phyloP scores from a whole-genome alignment of 2,113 vertebrate species.

The Xenopus tropicalis region DNA sequence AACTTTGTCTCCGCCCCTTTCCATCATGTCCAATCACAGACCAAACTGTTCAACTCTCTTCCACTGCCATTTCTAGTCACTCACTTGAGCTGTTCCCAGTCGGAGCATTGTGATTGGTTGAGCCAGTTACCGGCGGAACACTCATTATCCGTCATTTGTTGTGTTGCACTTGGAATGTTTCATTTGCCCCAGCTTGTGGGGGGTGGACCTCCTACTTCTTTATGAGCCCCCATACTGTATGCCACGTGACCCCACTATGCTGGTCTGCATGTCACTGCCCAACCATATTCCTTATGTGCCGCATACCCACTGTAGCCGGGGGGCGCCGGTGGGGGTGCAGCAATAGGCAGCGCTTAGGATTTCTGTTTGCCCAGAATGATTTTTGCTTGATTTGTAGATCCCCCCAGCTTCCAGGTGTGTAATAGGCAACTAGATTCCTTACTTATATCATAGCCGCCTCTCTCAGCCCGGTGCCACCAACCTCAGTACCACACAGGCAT shows the following conservation, averaged over 20 bases:
- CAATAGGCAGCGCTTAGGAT: no score
- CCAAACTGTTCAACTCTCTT: neutral
- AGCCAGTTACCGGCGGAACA: conserved; percentile 2
- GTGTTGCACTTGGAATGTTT: neutral
- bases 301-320: no score
- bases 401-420: no score
- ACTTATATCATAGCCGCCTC: no score
- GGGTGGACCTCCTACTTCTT: neutral
- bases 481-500: no score
- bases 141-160: neutral
- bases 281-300: neutral
- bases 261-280: conserved; percentile 6
- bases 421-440: no score
- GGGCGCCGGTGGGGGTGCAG: no score
- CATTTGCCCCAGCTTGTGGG: neutral
- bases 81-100: neutral
- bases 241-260: neutral
- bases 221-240: neutral
- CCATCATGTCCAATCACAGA: neutral
- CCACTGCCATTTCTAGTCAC: neutral
- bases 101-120: conserved; percentile 23
- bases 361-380: no score
- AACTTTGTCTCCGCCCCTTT: neutral
- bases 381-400: no score
- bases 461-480: no score